phyloP scores from a whole-genome alignment of 2,888 invertebrate genomes.

The Dyspetes luteomarginatus region DNA sequence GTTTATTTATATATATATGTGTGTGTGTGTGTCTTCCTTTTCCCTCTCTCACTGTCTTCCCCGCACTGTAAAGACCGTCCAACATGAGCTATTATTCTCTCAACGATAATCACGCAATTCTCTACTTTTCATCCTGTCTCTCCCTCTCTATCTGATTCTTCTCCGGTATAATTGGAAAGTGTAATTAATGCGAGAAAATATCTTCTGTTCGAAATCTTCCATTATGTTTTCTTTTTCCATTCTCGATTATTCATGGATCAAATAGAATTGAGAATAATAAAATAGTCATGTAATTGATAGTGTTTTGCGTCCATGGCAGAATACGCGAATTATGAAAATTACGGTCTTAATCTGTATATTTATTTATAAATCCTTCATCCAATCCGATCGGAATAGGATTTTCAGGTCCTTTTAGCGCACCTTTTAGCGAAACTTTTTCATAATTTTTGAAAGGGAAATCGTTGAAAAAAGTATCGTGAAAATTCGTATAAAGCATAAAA shows the following conservation, averaged over 20 bases:
- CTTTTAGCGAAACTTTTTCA: no score
- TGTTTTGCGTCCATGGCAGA: neutral
- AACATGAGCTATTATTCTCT: constrained; percentile 52
- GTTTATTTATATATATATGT: constrained; percentile 1
- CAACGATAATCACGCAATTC: constrained; percentile 51
- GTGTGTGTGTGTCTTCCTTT: constrained; percentile 5
- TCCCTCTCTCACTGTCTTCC: constrained; percentile 20
- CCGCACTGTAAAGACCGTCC: constrained; percentile 37
- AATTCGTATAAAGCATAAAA: no score
- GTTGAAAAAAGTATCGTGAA: no score
- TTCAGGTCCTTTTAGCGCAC: no score
- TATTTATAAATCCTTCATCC: no score
- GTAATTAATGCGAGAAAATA: constrained; percentile 32
- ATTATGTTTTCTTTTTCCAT: constrained; percentile 1
- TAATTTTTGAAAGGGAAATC: no score
- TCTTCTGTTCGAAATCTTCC: constrained; percentile 5
- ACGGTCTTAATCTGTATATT: no score
- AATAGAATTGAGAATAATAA: neutral
- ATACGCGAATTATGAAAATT: no score
- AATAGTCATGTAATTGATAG: neutral
- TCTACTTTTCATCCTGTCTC: constrained; percentile 53
- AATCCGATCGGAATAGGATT: no score
- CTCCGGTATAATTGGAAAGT: constrained; percentile 40
- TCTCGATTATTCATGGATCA: neutral
- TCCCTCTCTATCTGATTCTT: constrained; percentile 2